Evolutionary conservation across 2,113 vertebrate genomes (phyloP).

Genomic region (Crypturellus undulatus): DNA sequence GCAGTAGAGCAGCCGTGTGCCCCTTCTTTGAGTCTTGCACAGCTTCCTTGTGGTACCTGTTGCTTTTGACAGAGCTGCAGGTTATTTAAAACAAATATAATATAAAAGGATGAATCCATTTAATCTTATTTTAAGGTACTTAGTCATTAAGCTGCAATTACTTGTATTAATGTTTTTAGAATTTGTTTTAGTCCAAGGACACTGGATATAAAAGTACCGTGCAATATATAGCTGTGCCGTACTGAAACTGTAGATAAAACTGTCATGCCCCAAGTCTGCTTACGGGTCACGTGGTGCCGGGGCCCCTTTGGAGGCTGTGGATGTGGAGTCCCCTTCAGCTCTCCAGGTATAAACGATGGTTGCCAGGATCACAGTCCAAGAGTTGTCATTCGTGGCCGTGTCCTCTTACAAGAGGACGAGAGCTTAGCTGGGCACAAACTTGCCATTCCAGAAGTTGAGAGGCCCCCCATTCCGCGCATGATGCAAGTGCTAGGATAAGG

Average conservation of each 20-base stretch:
- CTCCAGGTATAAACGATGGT: background rate
- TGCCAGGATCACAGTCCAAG: background rate
- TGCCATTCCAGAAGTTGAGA: background rate
- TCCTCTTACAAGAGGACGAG: background rate
- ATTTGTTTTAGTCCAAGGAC: background rate
- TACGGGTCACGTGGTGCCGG: background rate
- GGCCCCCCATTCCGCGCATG: background rate
- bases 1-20: background rate
- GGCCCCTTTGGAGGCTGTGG: background rate
- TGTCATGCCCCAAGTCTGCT: background rate
- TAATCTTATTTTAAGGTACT: background rate
- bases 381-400: background rate
- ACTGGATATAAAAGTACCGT: background rate
- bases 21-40: background rate
- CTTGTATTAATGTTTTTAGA: background rate
- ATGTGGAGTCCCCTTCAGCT: rapidly evolving
- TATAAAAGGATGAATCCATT: background rate
- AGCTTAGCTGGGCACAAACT: background rate
- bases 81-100: background rate
- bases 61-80: background rate
- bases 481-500: background rate
- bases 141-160: background rate
- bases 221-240: background rate
- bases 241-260: background rate
- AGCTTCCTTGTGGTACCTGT: background rate